A percentile compares a stretch with the other conserved stretches of the same genome.
phyloP scores from a whole-genome alignment of 2,797 vertebrate genomes.

The Masticophis lateralis region DNA sequence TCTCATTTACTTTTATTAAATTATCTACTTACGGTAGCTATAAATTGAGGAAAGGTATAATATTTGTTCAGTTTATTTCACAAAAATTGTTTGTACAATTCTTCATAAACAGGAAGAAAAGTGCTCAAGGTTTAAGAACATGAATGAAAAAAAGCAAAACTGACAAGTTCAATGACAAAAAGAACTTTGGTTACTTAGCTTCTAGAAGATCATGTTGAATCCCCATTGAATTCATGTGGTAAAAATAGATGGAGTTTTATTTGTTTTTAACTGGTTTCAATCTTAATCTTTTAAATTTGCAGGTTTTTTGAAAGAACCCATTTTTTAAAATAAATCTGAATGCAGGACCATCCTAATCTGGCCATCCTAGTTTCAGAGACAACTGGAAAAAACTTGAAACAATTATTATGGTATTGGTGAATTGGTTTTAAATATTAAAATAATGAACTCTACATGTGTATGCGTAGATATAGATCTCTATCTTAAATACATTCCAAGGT shows the following conservation, averaged over 20 bases:
- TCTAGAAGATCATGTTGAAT: not conserved
- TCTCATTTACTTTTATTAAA: not conserved
- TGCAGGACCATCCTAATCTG: not conserved
- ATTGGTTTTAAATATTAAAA: not conserved
- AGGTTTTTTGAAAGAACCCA: not conserved
- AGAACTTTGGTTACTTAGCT: not conserved
- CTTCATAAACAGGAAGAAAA: not conserved
- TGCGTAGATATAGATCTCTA: not conserved
- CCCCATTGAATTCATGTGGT: not conserved
- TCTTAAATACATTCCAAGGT: not conserved
- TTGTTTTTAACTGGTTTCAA: not conserved
- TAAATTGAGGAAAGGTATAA: not conserved
- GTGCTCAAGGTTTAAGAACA: not conserved
- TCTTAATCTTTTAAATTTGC: not conserved
- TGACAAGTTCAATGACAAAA: not conserved
- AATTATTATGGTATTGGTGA: not conserved
- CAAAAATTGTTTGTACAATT: not conserved
- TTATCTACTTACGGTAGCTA: not conserved
- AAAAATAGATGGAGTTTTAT: not conserved
- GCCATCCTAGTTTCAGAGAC: not conserved
- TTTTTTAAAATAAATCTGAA: not conserved
- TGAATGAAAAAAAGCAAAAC: not conserved
- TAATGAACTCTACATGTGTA: not conserved
- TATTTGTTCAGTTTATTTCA: not conserved
- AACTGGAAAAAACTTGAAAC: not conserved